These are phyloP conservation scores for Seira musarum DNA, from an alignment of 2,888 invertebrate genomes.

Conservation along the genomic window DNA sequence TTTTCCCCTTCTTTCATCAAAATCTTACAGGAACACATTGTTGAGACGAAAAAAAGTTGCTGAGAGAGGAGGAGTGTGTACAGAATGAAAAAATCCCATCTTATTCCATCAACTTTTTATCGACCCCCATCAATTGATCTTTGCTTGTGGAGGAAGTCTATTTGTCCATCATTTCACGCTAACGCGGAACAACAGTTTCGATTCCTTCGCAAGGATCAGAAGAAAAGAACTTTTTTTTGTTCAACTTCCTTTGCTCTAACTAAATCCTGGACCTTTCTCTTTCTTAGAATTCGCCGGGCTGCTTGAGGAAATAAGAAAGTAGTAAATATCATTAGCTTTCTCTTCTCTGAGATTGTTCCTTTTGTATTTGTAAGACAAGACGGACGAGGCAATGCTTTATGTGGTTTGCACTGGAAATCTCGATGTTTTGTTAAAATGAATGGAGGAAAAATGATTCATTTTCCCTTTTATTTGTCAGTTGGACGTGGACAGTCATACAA, in stretches of 20 bases:
- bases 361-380: background rate
- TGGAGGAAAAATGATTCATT: background rate
- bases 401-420: background rate
- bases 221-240: background rate
- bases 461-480: constrained; percentile 24
- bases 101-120: constrained; percentile 55
- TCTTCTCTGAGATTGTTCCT: too few relatives aligned
- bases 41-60: background rate
- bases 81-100: constrained; percentile 33
- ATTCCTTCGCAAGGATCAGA: too few relatives aligned
- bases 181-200: constrained; percentile 29
- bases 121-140: constrained; percentile 57
- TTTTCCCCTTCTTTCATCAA: constrained; percentile 18
- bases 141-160: constrained; percentile 39
- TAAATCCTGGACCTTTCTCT: too few relatives aligned
- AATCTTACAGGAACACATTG: background rate
- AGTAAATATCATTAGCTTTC: too few relatives aligned
- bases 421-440: background rate
- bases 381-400: background rate
- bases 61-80: constrained; percentile 8
- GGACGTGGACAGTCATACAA: constrained; percentile 24
- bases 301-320: too few relatives aligned
- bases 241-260: background rate
- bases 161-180: constrained; percentile 57
- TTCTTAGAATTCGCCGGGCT: too few relatives aligned